Evolutionary conservation across 2,888 invertebrate genomes (phyloP), one percentile per base, ranked within the genome.

Genomic region (Gastracanthus pulcherrimus): DNA sequence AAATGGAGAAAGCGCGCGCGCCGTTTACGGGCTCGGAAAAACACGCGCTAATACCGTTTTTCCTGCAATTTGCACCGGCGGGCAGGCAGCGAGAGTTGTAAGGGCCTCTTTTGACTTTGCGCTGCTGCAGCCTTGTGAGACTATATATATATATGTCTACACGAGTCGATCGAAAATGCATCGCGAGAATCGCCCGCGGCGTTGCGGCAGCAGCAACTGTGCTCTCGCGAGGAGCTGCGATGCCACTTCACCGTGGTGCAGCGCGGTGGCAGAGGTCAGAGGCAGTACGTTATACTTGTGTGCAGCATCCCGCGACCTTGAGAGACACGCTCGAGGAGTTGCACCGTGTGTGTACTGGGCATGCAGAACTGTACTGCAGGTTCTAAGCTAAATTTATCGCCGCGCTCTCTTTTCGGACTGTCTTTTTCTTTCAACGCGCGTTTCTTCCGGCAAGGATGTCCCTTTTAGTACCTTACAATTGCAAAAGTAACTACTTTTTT

Each of bases 41-140:
- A 48, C 48, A 48, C 26, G 74, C 64, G 34, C 36, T 48, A 48
- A 74, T 71, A 55, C 34, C 26, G 71, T 71, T 58, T 71, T 58
- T 55, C 71, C 71, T 58, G 71, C 58, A 58, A 71, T 71, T 71
- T 71, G 58, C 71, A 38, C 9, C 64, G 38, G 38, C 19, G n/a
- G n/a, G n/a, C n/a, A n/a, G 11, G 31, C 31, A 9, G 29, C 11
- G 62, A 19, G n/a, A n/a, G n/a, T n/a, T n/a, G n/a, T n/a, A n/a
- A n/a, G n/a, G n/a, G n/a, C n/a, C n/a, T n/a, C n/a, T n/a, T n/a
- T n/a, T n/a, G n/a, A n/a, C n/a, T n/a, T n/a, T n/a, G n/a, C n/a
- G n/a, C n/a, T n/a, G n/a, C n/a, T n/a, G n/a, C n/a, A n/a, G n/a
- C n/a, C n/a, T n/a, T n/a, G n/a, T n/a, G n/a, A n/a, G n/a, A n/a